These are phyloP conservation scores for Dasyprocta punctata DNA, from an alignment of 2,113 vertebrate genomes.

Conservation along the genomic window DNA sequence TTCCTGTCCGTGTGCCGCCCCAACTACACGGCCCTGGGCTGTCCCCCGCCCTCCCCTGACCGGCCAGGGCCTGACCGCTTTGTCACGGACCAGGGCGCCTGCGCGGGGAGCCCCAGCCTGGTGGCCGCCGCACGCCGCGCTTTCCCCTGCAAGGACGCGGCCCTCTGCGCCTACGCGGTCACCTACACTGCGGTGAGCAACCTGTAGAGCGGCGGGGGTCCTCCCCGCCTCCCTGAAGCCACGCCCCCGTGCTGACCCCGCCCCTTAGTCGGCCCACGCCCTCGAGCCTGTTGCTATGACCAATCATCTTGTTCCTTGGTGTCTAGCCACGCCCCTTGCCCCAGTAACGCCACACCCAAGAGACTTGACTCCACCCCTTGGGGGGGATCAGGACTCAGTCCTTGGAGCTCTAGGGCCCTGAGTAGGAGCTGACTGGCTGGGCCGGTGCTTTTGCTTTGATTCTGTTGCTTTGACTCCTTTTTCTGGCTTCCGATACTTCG, in stretches of 20 bases:
- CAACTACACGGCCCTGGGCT: constrained; percentile 94
- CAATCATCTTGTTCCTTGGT: not conserved
- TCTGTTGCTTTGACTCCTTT: not conserved
- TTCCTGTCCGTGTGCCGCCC: constrained; percentile 94
- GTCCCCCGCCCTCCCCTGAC: constrained; percentile 85
- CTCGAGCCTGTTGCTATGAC: not conserved
- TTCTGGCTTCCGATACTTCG: not conserved
- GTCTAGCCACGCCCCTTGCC: not conserved
- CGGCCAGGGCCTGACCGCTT: constrained; percentile 84
- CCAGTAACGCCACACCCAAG: not conserved
- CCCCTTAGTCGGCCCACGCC: not conserved
- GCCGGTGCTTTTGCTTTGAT: not conserved
- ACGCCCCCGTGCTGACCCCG: not conserved
- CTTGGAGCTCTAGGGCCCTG: not conserved
- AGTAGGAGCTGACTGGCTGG: not conserved
- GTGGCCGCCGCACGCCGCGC: constrained; percentile 92
- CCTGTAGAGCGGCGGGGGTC: not conserved
- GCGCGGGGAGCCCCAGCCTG: constrained; percentile 90
- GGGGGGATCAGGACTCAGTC: not conserved
- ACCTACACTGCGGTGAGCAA: constrained; percentile 92
- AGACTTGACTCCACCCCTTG: not conserved
- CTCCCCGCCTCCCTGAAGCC: not conserved
- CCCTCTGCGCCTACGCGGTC: constrained; percentile 91
- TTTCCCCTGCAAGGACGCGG: constrained; percentile 94
- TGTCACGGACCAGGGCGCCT: constrained; percentile 90